Conservation (phyloP, 2,888 invertebrate species). For the Agrochola circellaris region DNA sequence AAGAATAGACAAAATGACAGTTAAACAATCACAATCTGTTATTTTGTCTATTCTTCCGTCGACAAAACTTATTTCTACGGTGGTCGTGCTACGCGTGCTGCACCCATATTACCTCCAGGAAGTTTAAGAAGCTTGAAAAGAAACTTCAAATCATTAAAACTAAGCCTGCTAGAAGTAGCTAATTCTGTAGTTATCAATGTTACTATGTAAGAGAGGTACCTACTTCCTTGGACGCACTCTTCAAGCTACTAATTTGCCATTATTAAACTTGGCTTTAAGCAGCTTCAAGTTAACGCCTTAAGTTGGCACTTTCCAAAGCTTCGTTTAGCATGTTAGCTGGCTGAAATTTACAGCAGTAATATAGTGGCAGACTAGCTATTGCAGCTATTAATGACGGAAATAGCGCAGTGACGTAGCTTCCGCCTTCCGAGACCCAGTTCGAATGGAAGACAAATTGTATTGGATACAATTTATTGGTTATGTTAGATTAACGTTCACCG, state of each 20-base stretch:
- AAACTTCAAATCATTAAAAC: background rate
- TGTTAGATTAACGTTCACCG: background rate
- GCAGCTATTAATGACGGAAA: slow-evolving; percentile 14
- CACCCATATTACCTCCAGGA: no score
- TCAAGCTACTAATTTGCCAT: background rate
- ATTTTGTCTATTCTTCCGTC: no score
- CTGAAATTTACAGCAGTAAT: slow-evolving; percentile 8
- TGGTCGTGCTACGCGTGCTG: no score
- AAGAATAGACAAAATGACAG: no score
- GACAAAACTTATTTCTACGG: no score
- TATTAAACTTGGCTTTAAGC: background rate
- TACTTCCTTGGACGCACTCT: background rate
- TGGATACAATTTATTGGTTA: background rate
- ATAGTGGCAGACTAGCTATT: background rate
- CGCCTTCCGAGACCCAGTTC: background rate
- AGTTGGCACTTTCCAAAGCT: slow-evolving; percentile 15
- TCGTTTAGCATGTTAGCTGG: background rate
- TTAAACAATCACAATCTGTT: no score
- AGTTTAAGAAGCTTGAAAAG: background rate
- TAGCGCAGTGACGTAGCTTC: slow-evolving; percentile 13
- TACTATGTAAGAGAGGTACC: background rate
- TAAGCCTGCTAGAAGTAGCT: background rate
- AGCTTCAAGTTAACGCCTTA: background rate
- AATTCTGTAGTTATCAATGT: background rate
- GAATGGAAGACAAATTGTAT: slow-evolving; percentile 1